Percentiles rank a stretch among this genome's conserved stretches.
phyloP scores from a whole-genome alignment of 2,797 vertebrate genomes.

The Stomatorhinus walkeri region DNA sequence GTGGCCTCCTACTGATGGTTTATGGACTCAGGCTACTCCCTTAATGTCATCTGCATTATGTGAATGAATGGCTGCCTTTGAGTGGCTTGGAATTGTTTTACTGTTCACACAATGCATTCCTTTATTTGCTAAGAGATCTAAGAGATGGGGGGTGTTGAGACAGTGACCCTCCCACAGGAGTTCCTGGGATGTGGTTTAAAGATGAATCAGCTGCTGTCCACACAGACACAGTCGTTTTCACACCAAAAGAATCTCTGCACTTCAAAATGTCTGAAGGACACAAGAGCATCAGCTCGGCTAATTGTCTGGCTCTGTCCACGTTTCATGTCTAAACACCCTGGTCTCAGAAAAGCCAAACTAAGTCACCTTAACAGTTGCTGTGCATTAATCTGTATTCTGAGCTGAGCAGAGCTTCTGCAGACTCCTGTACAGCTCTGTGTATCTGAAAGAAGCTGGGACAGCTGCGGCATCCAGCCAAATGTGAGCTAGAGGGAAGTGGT shows the following conservation, averaged over 20 bases:
- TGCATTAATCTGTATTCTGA: not conserved
- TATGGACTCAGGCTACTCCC: not conserved
- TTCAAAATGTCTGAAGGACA: not conserved
- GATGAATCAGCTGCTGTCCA: not conserved
- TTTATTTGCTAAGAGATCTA: not conserved
- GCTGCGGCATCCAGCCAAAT: not conserved
- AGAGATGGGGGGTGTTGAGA: not conserved
- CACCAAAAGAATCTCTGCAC: not conserved
- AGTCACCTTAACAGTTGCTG: not conserved
- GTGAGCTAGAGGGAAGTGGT: not conserved
- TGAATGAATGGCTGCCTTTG: not conserved
- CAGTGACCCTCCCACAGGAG: not conserved
- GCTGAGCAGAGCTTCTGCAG: not conserved
- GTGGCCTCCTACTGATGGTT: not conserved
- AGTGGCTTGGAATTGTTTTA: slow-evolving; percentile 1
- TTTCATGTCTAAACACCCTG: not conserved
- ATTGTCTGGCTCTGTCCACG: not conserved
- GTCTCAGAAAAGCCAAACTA: not conserved
- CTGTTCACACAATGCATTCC: not conserved
- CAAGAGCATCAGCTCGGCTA: not conserved
- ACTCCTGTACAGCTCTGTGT: not conserved
- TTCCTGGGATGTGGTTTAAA: not conserved
- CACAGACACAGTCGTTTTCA: not conserved
- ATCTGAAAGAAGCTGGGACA: not conserved
- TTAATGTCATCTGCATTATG: not conserved